phyloP scores from a whole-genome alignment of 2,888 invertebrate species.

The Lamproptera curius region DNA sequence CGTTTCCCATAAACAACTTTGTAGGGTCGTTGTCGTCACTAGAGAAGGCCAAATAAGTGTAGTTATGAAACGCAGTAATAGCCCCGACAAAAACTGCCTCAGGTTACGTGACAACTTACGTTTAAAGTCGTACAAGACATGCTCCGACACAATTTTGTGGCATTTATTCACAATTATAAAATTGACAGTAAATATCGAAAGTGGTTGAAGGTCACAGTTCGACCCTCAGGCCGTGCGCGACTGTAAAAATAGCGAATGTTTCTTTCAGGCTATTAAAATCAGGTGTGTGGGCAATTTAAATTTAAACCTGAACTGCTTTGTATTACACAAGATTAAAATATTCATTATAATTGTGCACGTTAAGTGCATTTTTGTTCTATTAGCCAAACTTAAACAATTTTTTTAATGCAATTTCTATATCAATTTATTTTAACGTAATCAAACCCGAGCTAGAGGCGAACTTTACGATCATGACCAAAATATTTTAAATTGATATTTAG shows the following conservation, averaged over 20 bases:
- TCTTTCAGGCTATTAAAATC: constrained; percentile 12
- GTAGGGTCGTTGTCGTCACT: constrained; percentile 44
- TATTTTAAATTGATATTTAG: too few relatives aligned
- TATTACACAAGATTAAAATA: background rate
- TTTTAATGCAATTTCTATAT: too few relatives aligned
- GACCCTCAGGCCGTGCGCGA: constrained; percentile 24
- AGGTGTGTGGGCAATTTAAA: background rate
- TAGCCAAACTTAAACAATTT: too few relatives aligned
- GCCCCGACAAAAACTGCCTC: constrained; percentile 29
- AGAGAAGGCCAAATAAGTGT: constrained; percentile 43
- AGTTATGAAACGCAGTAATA: constrained; percentile 26
- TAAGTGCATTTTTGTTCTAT: too few relatives aligned
- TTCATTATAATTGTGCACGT: background rate
- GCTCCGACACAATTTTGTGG: constrained; percentile 35
- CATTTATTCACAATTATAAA: constrained; percentile 48
- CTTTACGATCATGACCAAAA: too few relatives aligned
- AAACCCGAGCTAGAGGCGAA: too few relatives aligned
- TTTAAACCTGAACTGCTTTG: background rate
- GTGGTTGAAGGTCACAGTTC: constrained; percentile 35
- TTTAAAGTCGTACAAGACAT: constrained; percentile 31
- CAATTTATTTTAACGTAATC: too few relatives aligned
- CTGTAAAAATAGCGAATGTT: constrained; percentile 20
- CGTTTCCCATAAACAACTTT: constrained; percentile 26
- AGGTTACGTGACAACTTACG: constrained; percentile 41
- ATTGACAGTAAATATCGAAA: constrained; percentile 43